A percentile compares a stretch with the other conserved stretches of the same genome.
phyloP scores from a whole-genome alignment of 2,888 invertebrate genomes.

The Nesidiocoris tenuis region DNA sequence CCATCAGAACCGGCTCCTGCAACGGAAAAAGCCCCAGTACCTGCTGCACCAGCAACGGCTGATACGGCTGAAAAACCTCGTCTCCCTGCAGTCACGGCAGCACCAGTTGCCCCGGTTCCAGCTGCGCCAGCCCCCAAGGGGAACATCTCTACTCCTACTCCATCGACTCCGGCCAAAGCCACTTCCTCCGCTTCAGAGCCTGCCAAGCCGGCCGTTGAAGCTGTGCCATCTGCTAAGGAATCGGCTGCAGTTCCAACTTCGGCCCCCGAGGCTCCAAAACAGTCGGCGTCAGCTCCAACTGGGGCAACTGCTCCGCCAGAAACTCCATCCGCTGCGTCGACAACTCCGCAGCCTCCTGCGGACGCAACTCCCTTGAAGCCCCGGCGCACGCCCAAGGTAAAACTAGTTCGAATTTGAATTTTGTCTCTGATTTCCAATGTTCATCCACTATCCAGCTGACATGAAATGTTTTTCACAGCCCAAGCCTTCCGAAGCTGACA shows the following conservation, averaged over 20 bases:
- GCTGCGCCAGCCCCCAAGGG: neutral
- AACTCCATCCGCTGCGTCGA: neutral
- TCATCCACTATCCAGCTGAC: neutral
- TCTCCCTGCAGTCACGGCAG: constrained; percentile 54
- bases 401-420: neutral
- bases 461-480: constrained; percentile 15
- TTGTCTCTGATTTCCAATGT: neutral
- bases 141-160: neutral
- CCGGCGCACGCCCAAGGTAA: constrained; percentile 27
- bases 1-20: constrained; percentile 33
- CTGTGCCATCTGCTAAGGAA: neutral
- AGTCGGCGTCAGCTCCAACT: neutral
- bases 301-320: neutral
- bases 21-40: neutral
- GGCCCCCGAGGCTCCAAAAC: neutral
- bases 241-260: neutral
- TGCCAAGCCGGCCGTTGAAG: constrained; percentile 11
- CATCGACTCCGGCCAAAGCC: constrained; percentile 51
- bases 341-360: neutral
- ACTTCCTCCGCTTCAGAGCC: constrained; percentile 14
- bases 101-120: constrained; percentile 50
- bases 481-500: constrained; percentile 21
- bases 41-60: constrained; percentile 9
- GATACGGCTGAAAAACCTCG: constrained; percentile 14
- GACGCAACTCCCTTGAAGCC: constrained; percentile 13